Evolutionary conservation across 2,113 vertebrate genomes (phyloP), one percentile per base, ranked within the genome.

Genomic region (Bujurquina vittata): DNA sequence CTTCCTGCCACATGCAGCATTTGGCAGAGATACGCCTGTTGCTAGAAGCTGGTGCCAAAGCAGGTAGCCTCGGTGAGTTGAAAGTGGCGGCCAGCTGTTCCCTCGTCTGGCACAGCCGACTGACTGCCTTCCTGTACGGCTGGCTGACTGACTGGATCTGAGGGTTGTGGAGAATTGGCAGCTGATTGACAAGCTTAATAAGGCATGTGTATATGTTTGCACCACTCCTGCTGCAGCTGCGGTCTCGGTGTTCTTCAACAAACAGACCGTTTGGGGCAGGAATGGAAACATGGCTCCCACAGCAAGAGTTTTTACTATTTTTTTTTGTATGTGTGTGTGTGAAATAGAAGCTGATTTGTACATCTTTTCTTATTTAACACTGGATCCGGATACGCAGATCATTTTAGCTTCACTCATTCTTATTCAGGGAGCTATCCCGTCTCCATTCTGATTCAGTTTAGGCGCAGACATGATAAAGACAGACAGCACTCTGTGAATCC

Each of bases 41-140:
- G n/a, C 65, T 43, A 52, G 75, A 75, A 46, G 63, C 40, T 59
- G 87, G 89, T 84, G 87, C 89, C 83, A 75, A 77, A 81, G 85
- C 91, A 94, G 92, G 91, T 92, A 88, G 73, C 63, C 77, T 80
- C 46, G 72, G 83, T 37, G 78, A 88, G 87, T 81, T 88, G 88
- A 87, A 80, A 88, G 84, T 84, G 75, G 69, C 62, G n/a, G 88
- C 92, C 93, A 92, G 90, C 88, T 95, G 92, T 90, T 94, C 69
- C 31, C 37, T 81, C 60, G 43, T 84, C 78, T 92, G 87, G 81
- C 88, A 80, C 52, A 9, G 37, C 57, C 5, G 65, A 69, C 85
- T 61, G 60, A 17, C 88, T 80, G 77, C 49, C 84, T 82, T 83
- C 52, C 65, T 77, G 78, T 61, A 60, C 10, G 75, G 57, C 77